Conservation (phyloP, 1,140 invertebrate genomes). For the Leucophenga varia region DNA sequence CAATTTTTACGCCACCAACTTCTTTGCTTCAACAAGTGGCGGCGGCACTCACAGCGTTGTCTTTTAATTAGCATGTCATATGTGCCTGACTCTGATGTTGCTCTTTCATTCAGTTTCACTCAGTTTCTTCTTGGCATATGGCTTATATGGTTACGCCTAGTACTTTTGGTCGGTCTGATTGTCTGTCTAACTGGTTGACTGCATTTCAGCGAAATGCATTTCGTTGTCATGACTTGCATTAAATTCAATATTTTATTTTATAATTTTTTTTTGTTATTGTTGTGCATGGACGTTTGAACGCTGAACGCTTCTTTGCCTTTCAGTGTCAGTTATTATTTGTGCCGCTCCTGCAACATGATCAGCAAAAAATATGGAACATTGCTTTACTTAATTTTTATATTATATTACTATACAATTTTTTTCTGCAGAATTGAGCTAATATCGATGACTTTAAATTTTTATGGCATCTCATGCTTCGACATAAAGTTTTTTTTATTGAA, state of each 20-base stretch:
- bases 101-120: slow-evolving; percentile 10
- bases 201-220: slow-evolving; percentile 38
- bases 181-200: no score
- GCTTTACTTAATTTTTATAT: no score
- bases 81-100: slow-evolving; percentile 38
- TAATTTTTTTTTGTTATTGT: no score
- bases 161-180: slow-evolving; percentile 1
- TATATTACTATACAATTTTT: no score
- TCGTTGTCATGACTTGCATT: slow-evolving; percentile 47
- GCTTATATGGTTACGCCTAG: slow-evolving; percentile 27
- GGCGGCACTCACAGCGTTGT: slow-evolving; percentile 42
- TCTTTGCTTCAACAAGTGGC: slow-evolving; percentile 9
- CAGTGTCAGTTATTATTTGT: slow-evolving; percentile 12
- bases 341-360: slow-evolving; percentile 48
- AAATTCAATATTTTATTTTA: slow-evolving; percentile 50
- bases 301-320: no score
- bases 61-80: slow-evolving; percentile 54
- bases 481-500: no score
- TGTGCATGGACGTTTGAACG: no score
- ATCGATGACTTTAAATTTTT: slow-evolving; percentile 49
- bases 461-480: no score
- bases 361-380: no score
- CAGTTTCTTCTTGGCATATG: slow-evolving; percentile 8
- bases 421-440: slow-evolving; percentile 49
- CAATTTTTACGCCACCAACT: slow-evolving; percentile 5